Evolutionary conservation across 2,113 vertebrate genomes (phyloP).

Genomic region (Nyctereutes procyonoides): DNA sequence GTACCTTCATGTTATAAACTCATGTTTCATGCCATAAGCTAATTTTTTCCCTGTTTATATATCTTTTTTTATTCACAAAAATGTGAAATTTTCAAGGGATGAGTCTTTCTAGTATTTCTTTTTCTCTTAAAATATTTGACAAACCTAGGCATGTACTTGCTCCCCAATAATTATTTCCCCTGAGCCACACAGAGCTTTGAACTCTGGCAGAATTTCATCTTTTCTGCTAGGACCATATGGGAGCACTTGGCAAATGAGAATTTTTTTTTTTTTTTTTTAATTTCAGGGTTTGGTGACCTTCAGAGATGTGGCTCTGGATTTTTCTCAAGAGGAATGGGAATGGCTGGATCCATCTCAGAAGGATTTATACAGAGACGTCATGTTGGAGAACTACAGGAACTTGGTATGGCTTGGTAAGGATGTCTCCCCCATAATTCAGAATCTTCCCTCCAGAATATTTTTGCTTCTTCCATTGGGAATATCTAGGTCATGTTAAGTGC

Average conservation of each 20-base stretch:
- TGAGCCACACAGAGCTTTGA: constrained; percentile 4
- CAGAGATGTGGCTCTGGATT: constrained; percentile 71
- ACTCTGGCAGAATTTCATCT: neutral
- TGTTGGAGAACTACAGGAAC: constrained; percentile 79
- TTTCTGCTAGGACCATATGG: neutral
- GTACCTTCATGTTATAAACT: neutral
- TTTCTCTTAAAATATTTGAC: neutral
- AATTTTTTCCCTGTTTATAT: neutral
- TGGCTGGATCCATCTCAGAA: constrained; percentile 71
- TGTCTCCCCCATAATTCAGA: constrained; percentile 42
- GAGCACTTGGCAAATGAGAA: neutral
- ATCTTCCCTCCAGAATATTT: neutral
- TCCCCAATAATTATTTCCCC: constrained; percentile 2
- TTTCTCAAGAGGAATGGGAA: constrained; percentile 77
- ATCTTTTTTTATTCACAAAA: neutral
- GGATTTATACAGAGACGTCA: constrained; percentile 76
- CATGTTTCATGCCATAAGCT: constrained; percentile 4
- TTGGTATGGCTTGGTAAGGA: constrained; percentile 81
- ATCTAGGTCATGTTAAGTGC: neutral
- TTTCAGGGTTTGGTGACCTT: constrained; percentile 74
- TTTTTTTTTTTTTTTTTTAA: neutral
- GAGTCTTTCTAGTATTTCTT: constrained; percentile 13
- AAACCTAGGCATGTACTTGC: neutral
- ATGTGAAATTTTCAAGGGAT: neutral
- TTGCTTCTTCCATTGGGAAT: constrained; percentile 32